Percentiles rank a stretch among this genome's conserved stretches.
Conservation (phyloP, 2,113 vertebrate genomes). For the Stigmatopora nigra region DNA sequence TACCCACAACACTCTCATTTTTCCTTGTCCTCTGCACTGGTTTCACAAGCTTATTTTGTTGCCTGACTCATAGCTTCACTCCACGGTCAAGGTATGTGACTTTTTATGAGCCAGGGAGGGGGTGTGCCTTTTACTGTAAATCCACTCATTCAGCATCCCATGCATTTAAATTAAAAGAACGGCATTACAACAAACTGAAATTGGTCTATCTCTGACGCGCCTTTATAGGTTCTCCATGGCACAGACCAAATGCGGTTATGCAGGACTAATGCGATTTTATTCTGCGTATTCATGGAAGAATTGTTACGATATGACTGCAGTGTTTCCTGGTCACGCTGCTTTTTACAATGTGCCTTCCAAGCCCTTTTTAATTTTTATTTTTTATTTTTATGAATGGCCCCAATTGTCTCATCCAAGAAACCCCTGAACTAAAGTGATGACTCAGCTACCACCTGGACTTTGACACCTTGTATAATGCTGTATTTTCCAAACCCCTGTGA, state of each 20-base stretch:
- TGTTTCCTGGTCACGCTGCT: background rate
- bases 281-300: background rate
- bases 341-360: background rate
- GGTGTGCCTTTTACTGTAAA: background rate
- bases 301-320: background rate
- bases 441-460: conserved; percentile 10
- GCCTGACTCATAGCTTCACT: background rate
- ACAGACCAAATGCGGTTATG: background rate
- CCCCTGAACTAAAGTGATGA: background rate
- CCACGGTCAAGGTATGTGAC: background rate
- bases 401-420: conserved; percentile 6
- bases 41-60: background rate
- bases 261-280: background rate
- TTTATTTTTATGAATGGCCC: conserved; percentile 2
- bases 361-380: background rate
- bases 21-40: background rate
- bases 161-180: background rate
- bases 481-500: background rate
- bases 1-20: background rate
- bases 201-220: background rate
- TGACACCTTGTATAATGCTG: background rate
- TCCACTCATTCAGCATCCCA: background rate
- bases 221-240: background rate
- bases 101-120: background rate
- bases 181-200: background rate